Percentiles rank a stretch among this genome's conserved stretches.
Conservation (phyloP, 2,797 vertebrate genomes). For the Takifugu rubripes region DNA sequence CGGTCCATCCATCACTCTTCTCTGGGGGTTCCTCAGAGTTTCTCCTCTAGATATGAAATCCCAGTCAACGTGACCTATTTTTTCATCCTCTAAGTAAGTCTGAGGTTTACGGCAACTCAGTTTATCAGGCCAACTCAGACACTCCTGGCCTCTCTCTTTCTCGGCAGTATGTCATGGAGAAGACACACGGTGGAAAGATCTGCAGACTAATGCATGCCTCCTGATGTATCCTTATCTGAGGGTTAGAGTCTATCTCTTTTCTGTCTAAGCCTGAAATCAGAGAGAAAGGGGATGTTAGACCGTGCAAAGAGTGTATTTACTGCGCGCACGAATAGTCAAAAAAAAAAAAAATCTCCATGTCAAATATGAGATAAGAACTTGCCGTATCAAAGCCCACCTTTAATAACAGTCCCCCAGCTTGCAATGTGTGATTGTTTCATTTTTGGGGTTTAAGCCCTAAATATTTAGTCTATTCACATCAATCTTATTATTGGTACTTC, state of each 20-base stretch:
- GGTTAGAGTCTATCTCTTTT: constrained; percentile 18
- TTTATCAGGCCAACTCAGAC: constrained; percentile 58
- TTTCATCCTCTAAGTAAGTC: constrained; percentile 20
- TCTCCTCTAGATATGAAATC: constrained; percentile 29
- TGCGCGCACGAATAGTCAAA: not conserved
- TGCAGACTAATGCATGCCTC: constrained; percentile 40
- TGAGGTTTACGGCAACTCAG: constrained; percentile 37
- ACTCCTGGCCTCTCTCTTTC: constrained; percentile 46
- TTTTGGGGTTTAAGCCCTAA: not conserved
- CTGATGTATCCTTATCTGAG: constrained; percentile 4
- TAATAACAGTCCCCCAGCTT: not conserved
- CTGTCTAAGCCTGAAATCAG: constrained; percentile 11
- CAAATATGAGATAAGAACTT: too few relatives aligned
- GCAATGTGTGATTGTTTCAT: not conserved
- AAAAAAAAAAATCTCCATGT: too few relatives aligned
- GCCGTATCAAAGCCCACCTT: too few relatives aligned
- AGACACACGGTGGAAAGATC: constrained; percentile 39
- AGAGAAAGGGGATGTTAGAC: not conserved
- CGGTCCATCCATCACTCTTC: constrained; percentile 8
- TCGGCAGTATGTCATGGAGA: constrained; percentile 29
- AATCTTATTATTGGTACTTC: not conserved
- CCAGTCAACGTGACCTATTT: constrained; percentile 37
- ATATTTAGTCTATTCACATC: not conserved
- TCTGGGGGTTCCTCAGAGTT: constrained; percentile 14
- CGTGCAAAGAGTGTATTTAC: not conserved